Base-by-base conservation (phyloP, 2,888 invertebrate genomes). In the Drosophila mayaguana region DNA sequence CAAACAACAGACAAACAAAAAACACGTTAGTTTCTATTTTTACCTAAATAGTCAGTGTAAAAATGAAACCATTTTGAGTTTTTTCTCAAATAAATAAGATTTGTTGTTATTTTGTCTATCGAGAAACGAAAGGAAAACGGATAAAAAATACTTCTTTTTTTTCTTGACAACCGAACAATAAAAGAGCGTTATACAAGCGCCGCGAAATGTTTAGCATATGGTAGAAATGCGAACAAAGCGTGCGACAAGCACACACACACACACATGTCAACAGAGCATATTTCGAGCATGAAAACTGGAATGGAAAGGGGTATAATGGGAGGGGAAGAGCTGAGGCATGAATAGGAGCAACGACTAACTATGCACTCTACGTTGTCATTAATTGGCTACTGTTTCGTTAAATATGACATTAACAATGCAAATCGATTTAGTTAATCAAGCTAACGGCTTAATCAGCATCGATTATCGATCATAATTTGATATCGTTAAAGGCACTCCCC, bases 21-120 rank as follows among this genome's bases (percentile, higher is more conserved):
- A 51, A 51, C 57, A 46, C 40, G 66, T 60, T 78, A 74, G 60
- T 79, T 79, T 81, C 75, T 75, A 79, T 78, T 79, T 83, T 69
- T 70, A 68, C 63, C 62, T 43, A 66, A 54, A 53, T 36, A 32
- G 54, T 28, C 45, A 53, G 66, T 60, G 32, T 48, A 57, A 76
- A 88, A 87, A 84, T 72, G 77, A 84, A 85, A 84, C 85, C 73
- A 85, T 87, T 89, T 89, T 48, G 36, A 16, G 12, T 28, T 18
- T n/a, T 48, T 28, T 11, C 12, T 6, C 12, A 84, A 76, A 84
- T 84, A 86, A 81, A 81, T 89, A 67, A 46, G 16, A 25, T 28
- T 65, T 36, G 11, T 57, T 45, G 12, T 32, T 54, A 50, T 53
- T 42, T 46, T 46, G 42, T 28, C 9, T 43, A 32, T 61, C 28